Evolutionary conservation across 2,888 invertebrate species (phyloP), one percentile per base, ranked within the genome.

Genomic region (Phragmatobia fuliginosa): DNA sequence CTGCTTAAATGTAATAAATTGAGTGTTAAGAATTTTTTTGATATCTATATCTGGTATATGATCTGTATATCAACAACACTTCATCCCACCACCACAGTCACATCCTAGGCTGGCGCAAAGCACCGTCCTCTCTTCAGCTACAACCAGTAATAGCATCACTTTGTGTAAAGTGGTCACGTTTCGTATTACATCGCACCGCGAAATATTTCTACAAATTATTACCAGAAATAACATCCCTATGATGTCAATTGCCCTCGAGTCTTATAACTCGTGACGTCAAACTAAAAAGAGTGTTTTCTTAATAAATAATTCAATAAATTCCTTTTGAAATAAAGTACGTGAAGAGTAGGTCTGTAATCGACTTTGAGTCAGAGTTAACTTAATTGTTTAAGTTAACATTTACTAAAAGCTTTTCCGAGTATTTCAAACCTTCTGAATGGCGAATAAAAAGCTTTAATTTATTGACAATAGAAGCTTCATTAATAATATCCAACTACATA

Each of bases 141-240:
- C 67, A n/a, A 8, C 45, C 7, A 7, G 36, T 67, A 45, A 33
- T 67, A 14, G 28, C 6, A 59, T 33, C 38, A 38, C 33, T 36
- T 38, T 21, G 52, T 21, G n/a, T 52, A 67, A 62, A 52, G 67
- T 61, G 67, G 52, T 67, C 67, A 67, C 67, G 67, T 67, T 62
- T 56, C 61, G 28, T 62, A 67, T 67, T 67, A 33, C 36, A 28
- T 62, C 67, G 66, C 25, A 16, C 59, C 32, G 8, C 25, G 56
- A 62, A 52, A 36, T 36, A 36, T 33, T 41, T 28, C 36, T 58
- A 18, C 21, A 38, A 38, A 41, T 14, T 28, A 41, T 66, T 66
- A 31, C 14, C 25, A n/a, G 28, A 59, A 60, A 66, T 32, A 38
- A 11, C 16, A 36, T n/a, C 25, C n/a, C 38, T 21, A 11, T 66